phyloP scores from a whole-genome alignment of 2,113 vertebrate species.

The Anhinga anhinga region DNA sequence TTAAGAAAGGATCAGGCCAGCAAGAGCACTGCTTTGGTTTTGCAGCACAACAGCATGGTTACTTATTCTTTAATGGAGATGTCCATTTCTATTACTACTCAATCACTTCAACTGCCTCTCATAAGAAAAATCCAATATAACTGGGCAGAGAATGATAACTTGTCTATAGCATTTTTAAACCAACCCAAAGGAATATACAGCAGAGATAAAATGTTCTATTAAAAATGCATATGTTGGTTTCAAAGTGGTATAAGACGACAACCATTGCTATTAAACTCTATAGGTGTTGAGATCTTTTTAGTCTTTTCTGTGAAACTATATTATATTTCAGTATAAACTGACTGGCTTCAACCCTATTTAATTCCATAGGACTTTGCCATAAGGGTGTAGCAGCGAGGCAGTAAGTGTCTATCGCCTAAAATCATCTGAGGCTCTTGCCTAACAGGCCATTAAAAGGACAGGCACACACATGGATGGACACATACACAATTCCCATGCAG shows the following conservation, averaged over 20 bases:
- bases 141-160: neutral
- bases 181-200: neutral
- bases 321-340: neutral
- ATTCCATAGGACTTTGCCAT: rapidly evolving
- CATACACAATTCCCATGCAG: rapidly evolving
- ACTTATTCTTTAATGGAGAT: neutral
- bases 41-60: neutral
- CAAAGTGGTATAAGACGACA: neutral
- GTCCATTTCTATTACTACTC: constrained; percentile 9
- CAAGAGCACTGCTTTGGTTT: neutral
- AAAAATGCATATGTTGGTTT: neutral
- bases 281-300: neutral
- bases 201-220: neutral
- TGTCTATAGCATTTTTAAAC: neutral
- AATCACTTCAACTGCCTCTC: neutral
- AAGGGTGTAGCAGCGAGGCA: rapidly evolving
- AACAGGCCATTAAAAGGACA: neutral
- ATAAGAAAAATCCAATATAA: constrained; percentile 2
- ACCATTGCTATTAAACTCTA: neutral
- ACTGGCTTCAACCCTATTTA: neutral
- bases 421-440: neutral
- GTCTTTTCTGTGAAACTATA: neutral
- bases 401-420: neutral
- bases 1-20: neutral
- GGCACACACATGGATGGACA: neutral